phyloP scores from a whole-genome alignment of 2,797 vertebrate genomes.

The Pelochelys cantorii region DNA sequence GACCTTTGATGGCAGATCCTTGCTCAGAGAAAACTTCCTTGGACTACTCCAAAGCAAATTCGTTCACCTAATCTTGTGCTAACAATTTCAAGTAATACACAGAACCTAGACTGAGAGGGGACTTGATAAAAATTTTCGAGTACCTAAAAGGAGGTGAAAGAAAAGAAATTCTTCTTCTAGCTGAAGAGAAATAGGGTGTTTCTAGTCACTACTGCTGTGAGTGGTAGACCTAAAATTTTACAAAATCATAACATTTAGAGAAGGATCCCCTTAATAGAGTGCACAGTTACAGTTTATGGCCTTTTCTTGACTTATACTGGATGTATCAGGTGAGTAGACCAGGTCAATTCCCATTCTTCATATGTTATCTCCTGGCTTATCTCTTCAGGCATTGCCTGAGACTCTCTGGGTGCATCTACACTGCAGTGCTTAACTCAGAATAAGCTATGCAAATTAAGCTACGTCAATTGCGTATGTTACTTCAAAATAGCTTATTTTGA shows the following conservation, averaged over 20 bases:
- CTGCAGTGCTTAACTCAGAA: too few species aligned
- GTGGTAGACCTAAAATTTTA: not conserved
- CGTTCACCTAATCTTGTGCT: too few species aligned
- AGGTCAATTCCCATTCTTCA: not conserved
- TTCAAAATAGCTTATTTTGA: too few species aligned
- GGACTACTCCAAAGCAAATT: too few species aligned
- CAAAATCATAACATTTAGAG: accelerated
- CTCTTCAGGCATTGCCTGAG: not conserved
- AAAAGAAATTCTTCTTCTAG: too few species aligned
- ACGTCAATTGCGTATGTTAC: too few species aligned
- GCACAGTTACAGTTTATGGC: not conserved
- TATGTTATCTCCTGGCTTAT: not conserved
- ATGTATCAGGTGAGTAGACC: too few species aligned
- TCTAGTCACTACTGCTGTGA: accelerated
- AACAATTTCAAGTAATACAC: too few species aligned
- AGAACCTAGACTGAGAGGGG: too few species aligned
- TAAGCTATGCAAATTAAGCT: too few species aligned
- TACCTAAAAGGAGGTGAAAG: not conserved
- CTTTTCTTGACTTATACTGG: not conserved
- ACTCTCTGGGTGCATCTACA: not conserved
- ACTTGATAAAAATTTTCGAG: not conserved
- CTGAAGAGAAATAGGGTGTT: not conserved
- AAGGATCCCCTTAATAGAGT: accelerated
- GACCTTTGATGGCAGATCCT: too few species aligned
- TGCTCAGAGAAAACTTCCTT: too few species aligned